Percentiles rank a stretch among this genome's conserved stretches.
Evolutionary conservation across 1,140 invertebrate species (phyloP).

Genomic region (Ectropis grisescens): DNA sequence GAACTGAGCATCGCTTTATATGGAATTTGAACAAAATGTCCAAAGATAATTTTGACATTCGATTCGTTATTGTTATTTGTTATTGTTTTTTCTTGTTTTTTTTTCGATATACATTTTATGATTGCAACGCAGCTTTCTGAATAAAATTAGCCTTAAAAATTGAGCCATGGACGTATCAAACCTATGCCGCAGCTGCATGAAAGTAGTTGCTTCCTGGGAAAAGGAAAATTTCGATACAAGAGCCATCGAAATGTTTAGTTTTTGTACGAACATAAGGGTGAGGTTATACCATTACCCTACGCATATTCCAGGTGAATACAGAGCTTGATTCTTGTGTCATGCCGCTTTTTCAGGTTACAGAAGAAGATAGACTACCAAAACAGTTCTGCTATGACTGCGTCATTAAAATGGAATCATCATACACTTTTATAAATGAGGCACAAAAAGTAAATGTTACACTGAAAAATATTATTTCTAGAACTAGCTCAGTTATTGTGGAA

Average conservation of each 20-base stretch:
- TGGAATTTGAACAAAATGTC: too few relatives aligned
- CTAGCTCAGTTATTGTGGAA: constrained; percentile 42
- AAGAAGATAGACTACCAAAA: constrained; percentile 38
- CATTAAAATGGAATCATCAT: constrained; percentile 48
- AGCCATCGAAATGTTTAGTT: constrained; percentile 50
- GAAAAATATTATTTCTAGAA: constrained; percentile 40
- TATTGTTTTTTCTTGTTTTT: neutral
- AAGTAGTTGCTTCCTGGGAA: constrained; percentile 43
- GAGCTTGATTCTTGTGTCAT: too few relatives aligned
- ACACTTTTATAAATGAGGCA: constrained; percentile 45
- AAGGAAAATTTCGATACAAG: constrained; percentile 31
- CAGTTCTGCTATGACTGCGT: constrained; percentile 52
- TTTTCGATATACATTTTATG: neutral
- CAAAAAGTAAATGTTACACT: constrained; percentile 43
- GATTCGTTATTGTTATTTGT: neutral
- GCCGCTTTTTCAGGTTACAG: constrained; percentile 38
- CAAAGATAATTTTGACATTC: too few relatives aligned
- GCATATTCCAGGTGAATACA: too few relatives aligned
- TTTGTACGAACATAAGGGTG: constrained; percentile 53
- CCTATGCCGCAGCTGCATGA: constrained; percentile 54
- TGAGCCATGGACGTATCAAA: constrained; percentile 36
- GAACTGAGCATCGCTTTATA: too few relatives aligned
- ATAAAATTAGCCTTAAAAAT: too few relatives aligned
- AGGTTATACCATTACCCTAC: neutral
- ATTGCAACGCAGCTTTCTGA: too few relatives aligned